Evolutionary conservation across 2,888 invertebrate species (phyloP).

Genomic region (Halictus ligatus): DNA sequence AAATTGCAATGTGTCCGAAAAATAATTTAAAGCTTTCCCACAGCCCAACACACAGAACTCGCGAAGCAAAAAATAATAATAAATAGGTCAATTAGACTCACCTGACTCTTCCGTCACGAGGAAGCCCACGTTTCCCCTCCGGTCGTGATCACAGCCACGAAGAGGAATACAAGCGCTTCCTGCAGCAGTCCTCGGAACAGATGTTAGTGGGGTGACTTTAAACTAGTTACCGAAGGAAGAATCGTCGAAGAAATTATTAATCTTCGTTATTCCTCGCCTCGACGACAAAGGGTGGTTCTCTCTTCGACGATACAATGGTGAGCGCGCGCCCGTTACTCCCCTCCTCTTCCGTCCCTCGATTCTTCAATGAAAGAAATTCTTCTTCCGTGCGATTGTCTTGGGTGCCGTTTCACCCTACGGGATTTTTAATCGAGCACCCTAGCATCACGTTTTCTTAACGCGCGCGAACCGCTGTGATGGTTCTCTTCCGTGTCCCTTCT

Average conservation of each 20-base stretch:
- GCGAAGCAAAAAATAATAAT: neutral
- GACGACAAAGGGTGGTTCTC: neutral
- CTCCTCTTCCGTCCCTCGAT: neutral
- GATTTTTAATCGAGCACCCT: slow-evolving; percentile 63
- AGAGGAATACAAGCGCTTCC: neutral
- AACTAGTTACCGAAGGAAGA: slow-evolving; percentile 7
- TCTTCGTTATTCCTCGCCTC: slow-evolving; percentile 32
- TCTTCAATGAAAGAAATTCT: slow-evolving; percentile 40
- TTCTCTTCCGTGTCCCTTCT: slow-evolving; percentile 56
- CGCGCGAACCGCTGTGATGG: slow-evolving; percentile 57
- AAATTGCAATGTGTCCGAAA: neutral
- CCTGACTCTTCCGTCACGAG: neutral
- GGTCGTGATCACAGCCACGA: neutral
- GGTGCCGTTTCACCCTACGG: slow-evolving; percentile 33
- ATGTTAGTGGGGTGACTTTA: slow-evolving; percentile 17
- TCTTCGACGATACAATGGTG: neutral
- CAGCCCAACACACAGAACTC: neutral
- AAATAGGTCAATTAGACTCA: slow-evolving; percentile 4
- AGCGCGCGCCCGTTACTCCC: neutral
- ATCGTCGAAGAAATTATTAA: slow-evolving; percentile 40
- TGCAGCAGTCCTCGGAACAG: neutral
- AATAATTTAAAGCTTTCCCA: neutral
- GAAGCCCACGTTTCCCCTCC: neutral
- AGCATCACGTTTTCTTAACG: slow-evolving; percentile 45
- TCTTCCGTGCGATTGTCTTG: slow-evolving; percentile 56